phyloP scores from a whole-genome alignment of 2,888 invertebrate genomes.

The Mechanitis messenoides region DNA sequence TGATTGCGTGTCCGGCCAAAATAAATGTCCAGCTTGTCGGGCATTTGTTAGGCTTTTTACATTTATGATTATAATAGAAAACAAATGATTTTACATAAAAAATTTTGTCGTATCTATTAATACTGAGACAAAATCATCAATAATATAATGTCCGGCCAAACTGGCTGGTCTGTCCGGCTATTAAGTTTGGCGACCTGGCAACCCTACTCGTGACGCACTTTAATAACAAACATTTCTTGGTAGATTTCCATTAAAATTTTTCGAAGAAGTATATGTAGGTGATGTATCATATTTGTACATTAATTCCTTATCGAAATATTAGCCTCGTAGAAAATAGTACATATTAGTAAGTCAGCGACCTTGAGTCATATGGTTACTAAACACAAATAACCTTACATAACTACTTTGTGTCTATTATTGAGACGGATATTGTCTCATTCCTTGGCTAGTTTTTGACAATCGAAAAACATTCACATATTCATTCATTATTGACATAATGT shows the following conservation, averaged over 20 bases:
- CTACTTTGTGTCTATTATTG: not conserved
- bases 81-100: too few species aligned
- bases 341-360: not conserved
- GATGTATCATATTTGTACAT: not conserved
- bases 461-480: constrained; percentile 10
- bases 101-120: too few species aligned
- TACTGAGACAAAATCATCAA: too few species aligned
- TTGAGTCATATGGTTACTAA: not conserved
- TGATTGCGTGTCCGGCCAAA: too few species aligned
- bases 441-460: constrained; percentile 15
- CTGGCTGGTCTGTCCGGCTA: too few species aligned
- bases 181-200: too few species aligned
- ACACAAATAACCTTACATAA: constrained; percentile 3
- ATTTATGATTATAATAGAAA: too few species aligned
- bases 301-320: not conserved
- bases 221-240: not conserved
- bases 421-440: constrained; percentile 8
- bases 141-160: too few species aligned
- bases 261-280: not conserved
- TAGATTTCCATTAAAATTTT: constrained; percentile 4
- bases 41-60: too few species aligned
- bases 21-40: too few species aligned
- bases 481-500: constrained; percentile 21
- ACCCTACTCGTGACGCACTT: constrained; percentile 13
- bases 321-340: not conserved